Base-by-base conservation (phyloP, 2,113 vertebrate genomes). In the Epinephelus fuscoguttatus region DNA sequence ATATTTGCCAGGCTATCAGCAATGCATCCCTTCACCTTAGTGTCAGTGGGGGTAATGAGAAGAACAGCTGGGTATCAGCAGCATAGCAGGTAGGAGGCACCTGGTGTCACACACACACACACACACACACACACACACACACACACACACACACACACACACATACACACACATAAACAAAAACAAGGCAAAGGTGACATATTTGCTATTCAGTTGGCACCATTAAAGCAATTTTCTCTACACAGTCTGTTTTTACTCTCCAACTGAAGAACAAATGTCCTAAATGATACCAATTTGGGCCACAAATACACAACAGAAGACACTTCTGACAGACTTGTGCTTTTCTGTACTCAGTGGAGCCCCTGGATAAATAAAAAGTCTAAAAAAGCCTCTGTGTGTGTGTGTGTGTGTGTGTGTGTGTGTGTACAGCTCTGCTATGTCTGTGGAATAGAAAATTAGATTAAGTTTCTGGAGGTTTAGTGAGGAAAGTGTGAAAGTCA, bases 401-500 rank as follows among this genome's bases (percentile, higher is more conserved):
- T 17, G 12, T 17, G 19, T 64, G 45, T 21, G 18, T 61, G 67
- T 62, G 57, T 17, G 19, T 64, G 45, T 25, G n/a, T 62, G 61
- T 64, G 33, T 27, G 37, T 9, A 10, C 2, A 37, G 66, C 53
- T 21, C 53, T 53, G 75, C 50, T 37, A 23, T 19, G 67, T 82
- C 60, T 21, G 53, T 25, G 45, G 70, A 60, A 89, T 37, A 69
- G 27, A 64, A 87, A 88, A 89, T 80, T 70, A 81, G 82, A 91
- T 71, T 61, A 82, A n/a, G 17, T 76, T 75, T 82, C 68, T 81
- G 40, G 73, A 78, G 83, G 61, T 88, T 84, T 75, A 86, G 69
- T 55, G 84, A 76, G 62, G 79, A 74, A 88, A 81, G 79, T 81
- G 84, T 80, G 77, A 75, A 81, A 81, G 84, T 78, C n/a, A 71